These are phyloP conservation scores for Caenorhabditis sinica DNA, from an alignment of 2,888 invertebrate genomes.

Conservation along the genomic window DNA sequence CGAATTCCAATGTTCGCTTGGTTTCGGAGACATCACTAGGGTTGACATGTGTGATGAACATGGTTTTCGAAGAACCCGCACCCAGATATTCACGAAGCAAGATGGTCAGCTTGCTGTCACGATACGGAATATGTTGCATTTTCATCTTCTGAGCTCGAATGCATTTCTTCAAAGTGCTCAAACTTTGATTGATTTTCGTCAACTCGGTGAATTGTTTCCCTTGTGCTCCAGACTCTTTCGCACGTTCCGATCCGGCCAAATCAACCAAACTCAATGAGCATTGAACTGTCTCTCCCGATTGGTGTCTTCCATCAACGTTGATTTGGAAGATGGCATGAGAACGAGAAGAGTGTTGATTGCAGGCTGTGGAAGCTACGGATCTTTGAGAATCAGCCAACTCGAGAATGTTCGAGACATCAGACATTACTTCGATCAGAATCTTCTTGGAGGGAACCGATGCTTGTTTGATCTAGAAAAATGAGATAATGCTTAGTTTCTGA, in stretches of 20 bases:
- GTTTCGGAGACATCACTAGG: slow-evolving; percentile 92
- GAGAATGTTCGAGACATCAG: slow-evolving; percentile 87
- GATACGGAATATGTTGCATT: slow-evolving; percentile 91
- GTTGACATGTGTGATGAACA: slow-evolving; percentile 94
- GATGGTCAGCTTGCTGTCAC: slow-evolving; percentile 93
- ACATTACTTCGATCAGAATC: slow-evolving; percentile 13
- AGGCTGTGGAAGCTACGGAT: slow-evolving; percentile 89
- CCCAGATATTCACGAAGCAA: slow-evolving; percentile 92
- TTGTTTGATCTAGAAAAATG: not conserved
- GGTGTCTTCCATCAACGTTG: slow-evolving; percentile 78
- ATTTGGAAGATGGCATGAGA: slow-evolving; percentile 84
- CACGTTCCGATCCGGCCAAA: slow-evolving; percentile 92
- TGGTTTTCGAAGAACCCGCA: slow-evolving; percentile 91
- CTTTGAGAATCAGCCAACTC: slow-evolving; percentile 90
- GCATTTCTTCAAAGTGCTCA: slow-evolving; percentile 71
- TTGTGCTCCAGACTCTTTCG: slow-evolving; percentile 83
- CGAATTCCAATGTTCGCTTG: slow-evolving; percentile 92
- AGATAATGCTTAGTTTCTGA: not conserved
- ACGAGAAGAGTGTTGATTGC: slow-evolving; percentile 87
- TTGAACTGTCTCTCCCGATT: slow-evolving; percentile 54
- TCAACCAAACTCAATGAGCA: slow-evolving; percentile 90
- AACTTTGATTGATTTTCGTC: slow-evolving; percentile 89
- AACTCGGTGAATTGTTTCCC: slow-evolving; percentile 89
- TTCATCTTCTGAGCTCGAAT: slow-evolving; percentile 75
- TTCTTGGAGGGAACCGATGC: slow-evolving; percentile 31